Evolutionary conservation across 1,140 invertebrate genomes (phyloP), one percentile per base, ranked within the genome.

Genomic region (Hyles euphorbiae): DNA sequence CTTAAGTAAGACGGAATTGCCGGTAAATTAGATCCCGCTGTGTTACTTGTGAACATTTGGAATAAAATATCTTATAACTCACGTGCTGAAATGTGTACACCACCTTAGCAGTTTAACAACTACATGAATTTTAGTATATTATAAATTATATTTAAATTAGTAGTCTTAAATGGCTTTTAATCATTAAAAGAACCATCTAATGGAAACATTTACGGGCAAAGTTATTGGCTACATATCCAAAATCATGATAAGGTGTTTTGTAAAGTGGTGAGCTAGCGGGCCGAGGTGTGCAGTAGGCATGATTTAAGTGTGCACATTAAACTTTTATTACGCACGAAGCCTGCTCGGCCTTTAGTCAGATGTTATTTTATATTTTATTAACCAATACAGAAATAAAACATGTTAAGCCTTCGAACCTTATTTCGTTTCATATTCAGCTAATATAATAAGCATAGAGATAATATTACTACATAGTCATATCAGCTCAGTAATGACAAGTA

Each of bases 231-330:
- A 8, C 36, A 40, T 40, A 40, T 40, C 36, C 36, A 5, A 40
- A 40, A 40, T 40, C 36, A 40, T 8, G 36, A 40, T 40, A 40
- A 40, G 36, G 8, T 40, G 36, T 1, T 40, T 40, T 40, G 36
- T 40, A 40, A 11, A n/a, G 34, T 2, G 7, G 46, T 3, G 52
- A 22, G 58, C 47, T 58, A 60, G 61, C 36, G 53, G 40, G 33
- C 11, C 62, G 45, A 64, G 44, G 65, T 60, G 56, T 60, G 54
- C 50, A 40, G 53, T 51, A 43, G 50, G 54, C 46, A 63, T 69
- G 64, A 72, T 70, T 67, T 70, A 72, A 63, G 58, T 48, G 48
- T 53, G 56, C 60, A 65, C 62, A 70, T 73, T 68, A 70, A 70
- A 65, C 3, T 73, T 73, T 70, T 73, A 70, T 60, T 62, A 61